Conservation (phyloP, 2,113 vertebrate genomes). For the Paramormyrops kingsleyae region DNA sequence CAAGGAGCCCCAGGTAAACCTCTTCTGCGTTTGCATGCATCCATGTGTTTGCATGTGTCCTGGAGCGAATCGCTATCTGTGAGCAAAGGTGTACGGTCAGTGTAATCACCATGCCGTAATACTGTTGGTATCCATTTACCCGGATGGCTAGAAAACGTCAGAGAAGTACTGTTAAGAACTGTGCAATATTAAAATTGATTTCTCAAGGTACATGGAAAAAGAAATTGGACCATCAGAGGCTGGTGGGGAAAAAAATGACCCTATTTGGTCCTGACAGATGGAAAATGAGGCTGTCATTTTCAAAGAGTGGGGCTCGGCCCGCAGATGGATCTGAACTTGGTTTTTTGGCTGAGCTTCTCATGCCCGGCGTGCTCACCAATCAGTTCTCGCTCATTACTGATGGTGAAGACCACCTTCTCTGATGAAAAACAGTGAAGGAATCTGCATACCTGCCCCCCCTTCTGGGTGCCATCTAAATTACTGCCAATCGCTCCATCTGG, state of each 20-base stretch:
- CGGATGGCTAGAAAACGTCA: background rate
- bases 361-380: background rate
- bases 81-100: background rate
- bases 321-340: background rate
- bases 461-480: background rate
- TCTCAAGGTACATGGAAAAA: background rate
- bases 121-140: background rate
- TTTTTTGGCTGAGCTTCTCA: background rate
- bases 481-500: background rate
- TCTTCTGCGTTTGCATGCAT: background rate
- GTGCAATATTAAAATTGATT: background rate
- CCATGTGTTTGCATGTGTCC: background rate
- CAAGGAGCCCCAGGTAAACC: slow-evolving; percentile 57
- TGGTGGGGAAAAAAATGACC: background rate
- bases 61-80: background rate
- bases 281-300: background rate
- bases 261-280: background rate
- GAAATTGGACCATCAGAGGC: background rate
- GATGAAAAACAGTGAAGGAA: background rate
- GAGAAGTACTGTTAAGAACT: background rate
- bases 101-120: background rate
- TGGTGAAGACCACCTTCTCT: background rate
- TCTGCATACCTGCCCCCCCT: background rate
- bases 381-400: background rate
- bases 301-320: background rate